Evolutionary conservation across 2,113 vertebrate genomes (phyloP), one percentile per base, ranked within the genome.

Genomic region (Ammodytes marinus): DNA sequence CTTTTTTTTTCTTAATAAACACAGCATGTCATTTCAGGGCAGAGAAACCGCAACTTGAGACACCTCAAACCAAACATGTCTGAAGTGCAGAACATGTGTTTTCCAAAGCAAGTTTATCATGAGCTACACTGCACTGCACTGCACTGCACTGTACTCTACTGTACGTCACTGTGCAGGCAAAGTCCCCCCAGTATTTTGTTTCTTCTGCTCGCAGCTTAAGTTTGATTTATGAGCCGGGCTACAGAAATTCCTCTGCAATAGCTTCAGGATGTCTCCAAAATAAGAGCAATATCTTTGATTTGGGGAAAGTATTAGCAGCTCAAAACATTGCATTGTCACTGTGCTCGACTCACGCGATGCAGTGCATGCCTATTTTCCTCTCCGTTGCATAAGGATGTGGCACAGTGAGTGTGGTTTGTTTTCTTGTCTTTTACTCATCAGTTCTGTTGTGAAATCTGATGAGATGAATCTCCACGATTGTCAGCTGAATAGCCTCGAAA

Each of bases 181-280:
- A 27, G 27, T 77, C 66, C 69, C 71, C 77, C 42, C 47, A 45
- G 59, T 42, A 40, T 69, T 77, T 81, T 27, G 1, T 27, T 27
- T 27, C 27, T 27, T 73, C 80, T 77, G 72, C 65, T 73, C 39
- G 60, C 85, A 83, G 90, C 79, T 81, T 74, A 88, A 74, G 76
- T 64, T 60, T 88, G 88, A 94, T 92, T 93, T 92, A 93, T 87
- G 92, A 92, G 74, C 73, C 70, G 55, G 61, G 60, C 90, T 85
- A 68, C 88, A 93, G 84, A 90, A 94, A 94, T 93, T 90, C 89
- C 91, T 91, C 58, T 47, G 61, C 89, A 90, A 95, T 94, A 66
- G 90, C 83, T 95, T 93, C 93, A 94, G 89, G 88, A 87, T 93
- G 94, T 93, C 80, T 89, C 81, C 47, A 43, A 77, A 86, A 87